Evolutionary conservation across 2,113 vertebrate species (phyloP).

Genomic region (Oostethus manadensis): DNA sequence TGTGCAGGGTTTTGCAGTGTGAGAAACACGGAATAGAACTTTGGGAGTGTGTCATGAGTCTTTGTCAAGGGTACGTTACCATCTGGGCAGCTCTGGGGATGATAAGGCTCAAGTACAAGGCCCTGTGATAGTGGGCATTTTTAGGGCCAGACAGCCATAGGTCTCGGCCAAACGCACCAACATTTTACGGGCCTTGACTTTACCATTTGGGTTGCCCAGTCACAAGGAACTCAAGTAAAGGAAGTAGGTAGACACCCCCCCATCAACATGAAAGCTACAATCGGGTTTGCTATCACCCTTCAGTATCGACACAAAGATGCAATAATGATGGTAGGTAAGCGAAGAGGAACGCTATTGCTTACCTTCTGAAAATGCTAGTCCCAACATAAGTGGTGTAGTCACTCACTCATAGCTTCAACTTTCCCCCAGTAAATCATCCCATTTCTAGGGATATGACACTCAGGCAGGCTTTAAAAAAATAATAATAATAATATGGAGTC

Average conservation of each 20-base stretch:
- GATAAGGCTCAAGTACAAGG: conserved; percentile 82
- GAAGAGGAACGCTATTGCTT: background rate
- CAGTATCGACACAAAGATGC: too few species aligned
- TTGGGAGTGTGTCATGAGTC: conserved; percentile 60
- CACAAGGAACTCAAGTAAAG: conserved; percentile 45
- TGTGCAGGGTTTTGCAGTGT: conserved; percentile 36
- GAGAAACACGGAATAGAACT: conserved; percentile 48
- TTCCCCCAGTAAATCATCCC: conserved; percentile 20
- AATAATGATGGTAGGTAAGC: background rate
- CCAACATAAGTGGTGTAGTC: conserved; percentile 30
- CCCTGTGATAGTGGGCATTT: conserved; percentile 48
- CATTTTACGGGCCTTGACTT: conserved; percentile 65
- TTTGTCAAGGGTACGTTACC: conserved; percentile 74
- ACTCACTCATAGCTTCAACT: conserved; percentile 20
- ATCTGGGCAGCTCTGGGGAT: conserved; percentile 66
- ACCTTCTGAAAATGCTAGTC: conserved; percentile 16
- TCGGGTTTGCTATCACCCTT: too few species aligned
- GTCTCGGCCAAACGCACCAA: conserved; percentile 49
- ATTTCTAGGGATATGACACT: conserved; percentile 18
- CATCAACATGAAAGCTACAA: too few species aligned
- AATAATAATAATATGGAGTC: too few species aligned
- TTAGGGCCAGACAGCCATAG: conserved; percentile 24
- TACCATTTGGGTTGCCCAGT: conserved; percentile 37
- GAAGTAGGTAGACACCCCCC: too few species aligned
- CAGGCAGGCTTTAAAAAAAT: conserved; percentile 1